A percentile compares a stretch with the other conserved stretches of the same genome.
These are phyloP conservation scores for Cryptotis parvus DNA, from an alignment of 2,113 vertebrate species.

Conservation along the genomic window DNA sequence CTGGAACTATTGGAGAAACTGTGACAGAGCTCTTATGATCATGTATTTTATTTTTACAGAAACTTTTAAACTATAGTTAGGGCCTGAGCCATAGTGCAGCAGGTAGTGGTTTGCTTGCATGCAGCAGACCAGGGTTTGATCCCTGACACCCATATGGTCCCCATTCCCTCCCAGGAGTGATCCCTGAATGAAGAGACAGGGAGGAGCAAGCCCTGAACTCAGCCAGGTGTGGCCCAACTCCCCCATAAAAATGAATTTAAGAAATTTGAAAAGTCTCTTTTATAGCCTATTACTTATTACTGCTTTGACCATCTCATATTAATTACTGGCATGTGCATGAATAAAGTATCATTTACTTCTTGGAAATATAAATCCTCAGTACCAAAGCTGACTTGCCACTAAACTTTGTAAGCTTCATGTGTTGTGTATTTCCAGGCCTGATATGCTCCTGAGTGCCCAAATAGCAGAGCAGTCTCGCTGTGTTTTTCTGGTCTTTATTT, in stretches of 20 bases:
- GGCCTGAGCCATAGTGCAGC: no score
- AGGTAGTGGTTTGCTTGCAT: neutral
- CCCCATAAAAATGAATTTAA: neutral
- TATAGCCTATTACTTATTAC: neutral
- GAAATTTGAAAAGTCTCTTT: neutral
- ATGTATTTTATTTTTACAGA: neutral
- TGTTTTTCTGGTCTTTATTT: conserved; percentile 59
- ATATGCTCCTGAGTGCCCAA: neutral
- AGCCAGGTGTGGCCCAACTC: no score
- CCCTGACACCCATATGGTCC: no score
- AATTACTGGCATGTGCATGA: neutral
- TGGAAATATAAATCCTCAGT: conserved; percentile 10
- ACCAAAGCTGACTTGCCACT: neutral
- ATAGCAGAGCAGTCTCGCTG: conserved; percentile 38
- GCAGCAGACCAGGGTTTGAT: no score
- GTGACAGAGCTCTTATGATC: neutral
- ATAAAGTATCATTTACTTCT: conserved; percentile 19
- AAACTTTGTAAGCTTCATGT: neutral
- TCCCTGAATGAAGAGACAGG: no score
- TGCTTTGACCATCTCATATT: neutral
- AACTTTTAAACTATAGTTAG: no score
- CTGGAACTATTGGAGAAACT: neutral
- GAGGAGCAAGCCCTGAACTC: no score
- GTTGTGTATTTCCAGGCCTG: neutral
- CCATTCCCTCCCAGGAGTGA: no score